Evolutionary conservation across 2,888 invertebrate species (phyloP).

Genomic region (Suillia variegata): DNA sequence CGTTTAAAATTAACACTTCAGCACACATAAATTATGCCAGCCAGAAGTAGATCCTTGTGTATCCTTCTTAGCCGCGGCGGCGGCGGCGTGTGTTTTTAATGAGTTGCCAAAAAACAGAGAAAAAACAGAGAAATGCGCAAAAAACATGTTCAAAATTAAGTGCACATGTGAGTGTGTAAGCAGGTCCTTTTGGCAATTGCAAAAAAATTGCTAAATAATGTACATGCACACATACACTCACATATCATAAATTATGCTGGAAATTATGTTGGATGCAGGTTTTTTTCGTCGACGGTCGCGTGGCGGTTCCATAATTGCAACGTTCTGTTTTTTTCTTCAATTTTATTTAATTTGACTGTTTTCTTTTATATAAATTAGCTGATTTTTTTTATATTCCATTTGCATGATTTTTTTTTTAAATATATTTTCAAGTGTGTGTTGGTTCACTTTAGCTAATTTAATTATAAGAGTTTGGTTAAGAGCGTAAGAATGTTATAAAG

Average conservation of each 20-base stretch:
- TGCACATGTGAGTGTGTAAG: constrained; percentile 5
- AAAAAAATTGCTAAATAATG: neutral
- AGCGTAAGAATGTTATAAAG: too few species aligned
- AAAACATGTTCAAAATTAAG: constrained; percentile 9
- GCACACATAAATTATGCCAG: constrained; percentile 2
- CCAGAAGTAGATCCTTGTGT: neutral
- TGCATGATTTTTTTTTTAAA: neutral
- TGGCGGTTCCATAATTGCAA: constrained; percentile 22
- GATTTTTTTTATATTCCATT: neutral
- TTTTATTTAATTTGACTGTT: neutral
- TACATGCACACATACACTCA: neutral
- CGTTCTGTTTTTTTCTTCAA: constrained; percentile 12
- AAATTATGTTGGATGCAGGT: too few species aligned
- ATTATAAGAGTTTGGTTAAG: too few species aligned
- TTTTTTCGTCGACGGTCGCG: constrained; percentile 22
- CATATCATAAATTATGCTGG: constrained; percentile 1
- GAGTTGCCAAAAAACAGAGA: constrained; percentile 14
- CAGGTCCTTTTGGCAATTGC: neutral
- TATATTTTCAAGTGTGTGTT: too few species aligned
- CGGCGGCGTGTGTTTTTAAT: constrained; percentile 19
- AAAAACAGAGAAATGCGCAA: neutral
- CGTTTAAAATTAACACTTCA: constrained; percentile 41
- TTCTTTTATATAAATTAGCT: constrained; percentile 19
- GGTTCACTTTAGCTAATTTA: too few species aligned
- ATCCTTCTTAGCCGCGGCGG: neutral